A percentile compares a stretch with the other conserved stretches of the same genome.
Evolutionary conservation across 2,113 vertebrate genomes (phyloP).

Genomic region (Ahaetulla prasina): DNA sequence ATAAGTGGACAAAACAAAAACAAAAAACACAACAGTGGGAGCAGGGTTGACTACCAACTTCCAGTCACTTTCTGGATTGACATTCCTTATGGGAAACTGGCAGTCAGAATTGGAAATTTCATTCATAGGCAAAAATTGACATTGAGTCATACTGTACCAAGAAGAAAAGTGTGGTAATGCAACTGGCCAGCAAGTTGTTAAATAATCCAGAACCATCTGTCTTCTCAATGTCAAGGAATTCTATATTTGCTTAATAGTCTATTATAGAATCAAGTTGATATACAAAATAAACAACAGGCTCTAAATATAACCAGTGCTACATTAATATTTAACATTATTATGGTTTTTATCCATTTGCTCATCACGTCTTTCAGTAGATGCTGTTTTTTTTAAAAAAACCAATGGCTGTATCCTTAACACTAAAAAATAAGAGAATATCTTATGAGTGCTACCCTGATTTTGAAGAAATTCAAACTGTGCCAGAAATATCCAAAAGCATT

Average conservation of each 20-base stretch:
- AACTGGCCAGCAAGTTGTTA: slow-evolving; percentile 4
- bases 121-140: background rate
- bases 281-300: background rate
- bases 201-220: slow-evolving; percentile 15
- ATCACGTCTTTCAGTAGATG: background rate
- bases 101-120: background rate
- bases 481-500: background rate
- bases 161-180: background rate
- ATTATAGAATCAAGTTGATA: background rate
- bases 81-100: background rate
- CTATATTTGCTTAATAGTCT: slow-evolving; percentile 6
- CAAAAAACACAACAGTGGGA: background rate
- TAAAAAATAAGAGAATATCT: background rate
- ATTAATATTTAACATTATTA: background rate
- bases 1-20: background rate
- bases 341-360: background rate
- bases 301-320: background rate
- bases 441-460: background rate
- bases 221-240: background rate
- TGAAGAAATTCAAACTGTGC: background rate
- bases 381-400: background rate
- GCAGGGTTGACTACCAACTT: background rate
- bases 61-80: background rate
- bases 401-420: background rate
- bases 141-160: background rate